Base-by-base conservation (phyloP, 2,113 vertebrate genomes). In the Sinocyclocheilus anophthalmus region DNA sequence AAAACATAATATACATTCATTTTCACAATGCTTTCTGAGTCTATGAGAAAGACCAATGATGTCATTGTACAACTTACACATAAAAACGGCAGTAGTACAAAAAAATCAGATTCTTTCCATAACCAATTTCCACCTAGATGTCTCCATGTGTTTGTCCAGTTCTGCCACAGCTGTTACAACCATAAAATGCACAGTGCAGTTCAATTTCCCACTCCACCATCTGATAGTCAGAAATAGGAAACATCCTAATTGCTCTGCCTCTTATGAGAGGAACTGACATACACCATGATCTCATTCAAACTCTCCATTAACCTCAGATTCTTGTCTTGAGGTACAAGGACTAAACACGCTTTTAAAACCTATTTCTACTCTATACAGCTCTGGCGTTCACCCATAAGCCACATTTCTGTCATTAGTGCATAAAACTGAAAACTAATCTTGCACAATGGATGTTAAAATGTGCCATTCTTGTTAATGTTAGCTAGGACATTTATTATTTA, bases 111-210 rank as follows among this genome's bases (percentile, higher is more conserved):
- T 30, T n/a, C 70, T 63, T 22, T 73, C 72, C 26, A 70, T 26
- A 61, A 37, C 30, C 76, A 84, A 1, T 53, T 50, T 84, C 50
- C 22, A 73, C 13, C 10, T 57, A 39, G 26, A 20, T 24, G 4
- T 37, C 22, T 48, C 24, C 10, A 37, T 18, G 22, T 37, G 26
- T 78, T 24, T 33, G 13, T 33, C 75, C 24, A 79, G 48, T 39
- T 30, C 13, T 12, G 14, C n/a, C 16, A 45, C 84, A 85, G 76
- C 48, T 86, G 77, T 79, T 81, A 81, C 8, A 72, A 61, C 65
- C 76, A 85, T 80, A 81, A 81, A 48, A 80, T 26, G 14, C 48
- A 80, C 33, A 53, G 2, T 48, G 45, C 63, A 76, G 63, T 61
- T 76, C 1, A 37, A 82, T 69, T 82, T 82, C 30, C 61, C 39